Evolutionary conservation across 2,797 vertebrate genomes (phyloP).

Genomic region (Hozukius guyotensis): DNA sequence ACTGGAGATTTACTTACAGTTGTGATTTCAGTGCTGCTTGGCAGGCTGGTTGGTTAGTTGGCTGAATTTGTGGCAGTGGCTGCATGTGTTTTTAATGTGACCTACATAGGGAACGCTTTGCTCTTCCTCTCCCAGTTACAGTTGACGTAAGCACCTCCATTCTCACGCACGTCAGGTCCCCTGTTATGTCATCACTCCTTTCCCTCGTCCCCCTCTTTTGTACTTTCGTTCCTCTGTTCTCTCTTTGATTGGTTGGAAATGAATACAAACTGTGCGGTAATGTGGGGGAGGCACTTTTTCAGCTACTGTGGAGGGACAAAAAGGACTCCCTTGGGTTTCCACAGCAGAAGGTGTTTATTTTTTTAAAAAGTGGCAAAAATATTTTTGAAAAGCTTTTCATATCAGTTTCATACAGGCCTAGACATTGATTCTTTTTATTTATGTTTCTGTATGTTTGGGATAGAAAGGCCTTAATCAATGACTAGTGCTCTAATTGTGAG

Average conservation of each 20-base stretch:
- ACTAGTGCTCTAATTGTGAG: background rate
- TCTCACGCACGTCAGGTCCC: slow-evolving; percentile 63
- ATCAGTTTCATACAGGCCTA: background rate
- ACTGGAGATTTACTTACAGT: slow-evolving; percentile 15
- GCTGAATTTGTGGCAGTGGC: slow-evolving; percentile 54
- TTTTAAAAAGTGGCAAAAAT: background rate
- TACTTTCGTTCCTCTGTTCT: slow-evolving; percentile 11
- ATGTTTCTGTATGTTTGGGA: background rate
- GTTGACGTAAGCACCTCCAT: slow-evolving; percentile 77
- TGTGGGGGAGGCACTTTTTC: slow-evolving; percentile 6
- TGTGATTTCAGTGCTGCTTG: slow-evolving; percentile 34
- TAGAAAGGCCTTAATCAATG: background rate
- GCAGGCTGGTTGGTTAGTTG: slow-evolving; percentile 49
- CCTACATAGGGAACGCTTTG: slow-evolving; percentile 78
- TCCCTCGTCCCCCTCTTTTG: slow-evolving; percentile 6
- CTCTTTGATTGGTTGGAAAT: slow-evolving; percentile 38
- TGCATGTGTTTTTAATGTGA: slow-evolving; percentile 82
- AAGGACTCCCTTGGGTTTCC: slow-evolving; percentile 4
- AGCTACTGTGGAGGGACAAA: slow-evolving; percentile 6
- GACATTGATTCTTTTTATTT: background rate
- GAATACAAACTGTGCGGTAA: slow-evolving; percentile 27
- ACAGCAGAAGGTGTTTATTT: slow-evolving; percentile 3
- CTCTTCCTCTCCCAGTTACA: slow-evolving; percentile 82
- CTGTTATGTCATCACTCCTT: slow-evolving; percentile 75
- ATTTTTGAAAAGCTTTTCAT: background rate